Percentiles rank a stretch among this genome's conserved stretches.
phyloP scores from a whole-genome alignment of 2,113 vertebrate genomes.

The Chascanopsetta lugubris region DNA sequence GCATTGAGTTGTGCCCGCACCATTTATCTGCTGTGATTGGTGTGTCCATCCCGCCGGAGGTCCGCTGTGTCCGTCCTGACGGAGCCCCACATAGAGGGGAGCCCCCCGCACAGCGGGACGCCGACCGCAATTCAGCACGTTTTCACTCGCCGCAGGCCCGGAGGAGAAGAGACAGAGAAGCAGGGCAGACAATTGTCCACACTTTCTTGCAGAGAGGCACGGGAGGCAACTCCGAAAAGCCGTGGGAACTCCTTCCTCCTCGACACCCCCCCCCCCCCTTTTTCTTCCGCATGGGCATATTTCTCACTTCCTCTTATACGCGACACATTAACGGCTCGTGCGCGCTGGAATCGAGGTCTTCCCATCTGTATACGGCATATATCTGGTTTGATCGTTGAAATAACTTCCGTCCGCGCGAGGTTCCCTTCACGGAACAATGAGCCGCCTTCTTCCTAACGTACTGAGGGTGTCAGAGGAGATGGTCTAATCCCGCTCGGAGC shows the following conservation, averaged over 20 bases:
- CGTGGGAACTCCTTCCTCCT: constrained; percentile 55
- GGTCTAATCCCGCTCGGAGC: constrained; percentile 61
- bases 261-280: constrained; percentile 24
- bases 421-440: constrained; percentile 60
- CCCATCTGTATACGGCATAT: constrained; percentile 13
- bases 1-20: constrained; percentile 72
- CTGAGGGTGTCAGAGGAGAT: constrained; percentile 62
- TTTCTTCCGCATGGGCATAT: constrained; percentile 16
- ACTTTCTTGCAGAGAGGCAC: constrained; percentile 44
- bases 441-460: constrained; percentile 60
- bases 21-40: constrained; percentile 75
- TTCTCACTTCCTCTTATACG: constrained; percentile 28
- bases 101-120: constrained; percentile 69
- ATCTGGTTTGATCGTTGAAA: constrained; percentile 58
- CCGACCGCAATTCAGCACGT: constrained; percentile 62
- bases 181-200: constrained; percentile 59
- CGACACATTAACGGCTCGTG: constrained; percentile 45
- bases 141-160: constrained; percentile 52
- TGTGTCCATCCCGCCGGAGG: constrained; percentile 60
- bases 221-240: constrained; percentile 47
- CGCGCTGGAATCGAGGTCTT: constrained; percentile 31
- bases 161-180: constrained; percentile 30
- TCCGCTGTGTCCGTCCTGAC: constrained; percentile 67
- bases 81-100: constrained; percentile 64
- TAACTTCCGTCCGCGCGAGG: constrained; percentile 55